Evolutionary conservation across 2,797 vertebrate species (phyloP).

Genomic region (Podargus strigoides): DNA sequence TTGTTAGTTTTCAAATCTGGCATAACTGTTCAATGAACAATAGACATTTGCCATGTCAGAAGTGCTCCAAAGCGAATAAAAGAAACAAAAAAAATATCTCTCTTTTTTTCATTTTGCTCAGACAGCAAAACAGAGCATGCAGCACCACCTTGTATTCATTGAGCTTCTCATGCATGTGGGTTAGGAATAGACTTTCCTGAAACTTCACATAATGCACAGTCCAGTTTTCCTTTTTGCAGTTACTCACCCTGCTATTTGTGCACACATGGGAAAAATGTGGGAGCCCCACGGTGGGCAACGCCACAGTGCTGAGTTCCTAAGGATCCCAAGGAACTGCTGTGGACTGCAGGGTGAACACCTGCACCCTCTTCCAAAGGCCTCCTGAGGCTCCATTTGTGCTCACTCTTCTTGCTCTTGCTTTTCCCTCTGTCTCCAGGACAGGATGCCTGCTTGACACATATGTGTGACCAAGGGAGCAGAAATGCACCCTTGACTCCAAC

Average conservation of each 20-base stretch:
- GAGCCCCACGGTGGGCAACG: background rate
- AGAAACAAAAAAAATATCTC: rapidly evolving
- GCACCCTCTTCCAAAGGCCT: background rate
- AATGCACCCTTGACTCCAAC: background rate
- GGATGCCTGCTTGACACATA: rapidly evolving
- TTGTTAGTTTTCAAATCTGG: background rate
- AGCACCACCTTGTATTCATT: background rate
- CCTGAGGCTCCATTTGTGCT: background rate
- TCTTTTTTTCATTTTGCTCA: background rate
- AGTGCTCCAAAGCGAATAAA: background rate
- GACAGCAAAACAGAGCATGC: background rate
- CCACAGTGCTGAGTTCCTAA: background rate
- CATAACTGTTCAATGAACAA: background rate
- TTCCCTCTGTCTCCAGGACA: rapidly evolving
- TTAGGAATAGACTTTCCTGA: background rate
- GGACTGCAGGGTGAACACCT: background rate
- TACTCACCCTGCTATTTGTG: background rate
- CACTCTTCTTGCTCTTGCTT: background rate
- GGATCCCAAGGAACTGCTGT: background rate
- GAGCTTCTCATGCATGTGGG: rapidly evolving
- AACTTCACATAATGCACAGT: background rate
- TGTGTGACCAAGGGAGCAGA: background rate
- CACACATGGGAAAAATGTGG: background rate
- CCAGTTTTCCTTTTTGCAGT: background rate
- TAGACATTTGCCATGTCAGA: background rate